Conservation (phyloP, 2,888 invertebrate genomes). For the Coelogynopora nodosa region DNA sequence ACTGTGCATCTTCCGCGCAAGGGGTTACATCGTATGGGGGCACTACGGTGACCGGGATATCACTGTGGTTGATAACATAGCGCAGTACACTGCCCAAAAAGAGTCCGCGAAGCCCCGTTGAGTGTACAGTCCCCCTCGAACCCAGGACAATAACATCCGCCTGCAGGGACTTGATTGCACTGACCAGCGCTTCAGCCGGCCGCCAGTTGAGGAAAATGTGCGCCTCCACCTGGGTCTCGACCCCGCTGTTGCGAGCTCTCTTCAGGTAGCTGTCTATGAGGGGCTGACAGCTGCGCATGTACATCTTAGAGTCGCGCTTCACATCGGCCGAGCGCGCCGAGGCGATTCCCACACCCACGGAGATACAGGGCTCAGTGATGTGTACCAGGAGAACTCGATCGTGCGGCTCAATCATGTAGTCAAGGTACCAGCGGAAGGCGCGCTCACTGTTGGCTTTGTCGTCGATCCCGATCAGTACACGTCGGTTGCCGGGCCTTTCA, state of each 20-base stretch:
- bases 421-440: slow-evolving; percentile 20
- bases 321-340: background rate
- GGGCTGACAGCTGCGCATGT: background rate
- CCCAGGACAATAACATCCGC: slow-evolving; percentile 27
- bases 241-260: background rate
- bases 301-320: background rate
- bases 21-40: background rate
- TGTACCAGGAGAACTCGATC: slow-evolving; percentile 2
- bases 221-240: background rate
- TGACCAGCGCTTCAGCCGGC: background rate
- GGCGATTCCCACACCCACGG: background rate
- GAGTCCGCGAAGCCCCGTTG: background rate
- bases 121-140: background rate
- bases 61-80: background rate
- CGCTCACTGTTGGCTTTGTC: background rate
- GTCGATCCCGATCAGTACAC: slow-evolving; percentile 3
- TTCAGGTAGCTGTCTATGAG: background rate
- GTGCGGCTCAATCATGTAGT: background rate
- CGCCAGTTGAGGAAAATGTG: background rate
- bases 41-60: slow-evolving; percentile 9
- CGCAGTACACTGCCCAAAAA: slow-evolving; percentile 4
- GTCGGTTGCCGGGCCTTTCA: background rate
- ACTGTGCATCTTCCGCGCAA: background rate
- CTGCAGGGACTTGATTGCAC: background rate
- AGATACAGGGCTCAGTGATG: slow-evolving; percentile 1